Base-by-base conservation (phyloP, 2,888 invertebrate species). In the Phyllotreta striolata region DNA sequence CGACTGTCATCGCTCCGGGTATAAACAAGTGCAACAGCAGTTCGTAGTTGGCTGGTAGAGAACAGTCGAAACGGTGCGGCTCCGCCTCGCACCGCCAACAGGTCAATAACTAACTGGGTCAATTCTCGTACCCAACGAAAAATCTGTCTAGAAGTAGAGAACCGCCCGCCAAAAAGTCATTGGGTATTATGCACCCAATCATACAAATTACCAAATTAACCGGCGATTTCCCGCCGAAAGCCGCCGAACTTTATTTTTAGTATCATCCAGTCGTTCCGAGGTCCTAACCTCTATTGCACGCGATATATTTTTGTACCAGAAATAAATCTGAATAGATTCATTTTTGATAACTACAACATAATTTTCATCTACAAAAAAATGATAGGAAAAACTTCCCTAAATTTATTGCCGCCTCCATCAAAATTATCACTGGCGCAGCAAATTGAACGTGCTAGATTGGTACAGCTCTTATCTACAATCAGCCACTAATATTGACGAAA, bases 81-180 rank as follows among this genome's bases (percentile, higher is more conserved):
- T 72, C 77, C 78, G 77, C 78, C 78, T 77, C 72, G 73, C 65
- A 67, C 61, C 70, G 74, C 75, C 76, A 75, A 77, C 78, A 77
- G 77, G 78, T 78, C 78, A 78, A 78, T 78, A 78, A 74, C 76
- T 74, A 76, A 77, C 77, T 77, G 71, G 78, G 78, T 78, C 78
- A 76, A 51, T 68, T 71, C 72, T 69, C 73, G 73, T 73, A 74
- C 70, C 77, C 78, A 77, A 77, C 78, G 77, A 76, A 76, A 77
- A 72, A 77, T 74, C 75, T 75, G 74, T 75, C 68, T 71, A 63
- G 69, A 72, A 75, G 72, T 52, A 73, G 75, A 73, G 74, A 74
- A 76, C 75, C 77, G 76, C 76, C 75, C 74, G 75, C 76, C 73
- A 67, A 73, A 71, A 76, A 74, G 75, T 75, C 76, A 78, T 78